A percentile compares a stretch with the other conserved stretches of the same genome.
phyloP scores from a whole-genome alignment of 2,113 vertebrate species.

The Phoenicopterus ruber region DNA sequence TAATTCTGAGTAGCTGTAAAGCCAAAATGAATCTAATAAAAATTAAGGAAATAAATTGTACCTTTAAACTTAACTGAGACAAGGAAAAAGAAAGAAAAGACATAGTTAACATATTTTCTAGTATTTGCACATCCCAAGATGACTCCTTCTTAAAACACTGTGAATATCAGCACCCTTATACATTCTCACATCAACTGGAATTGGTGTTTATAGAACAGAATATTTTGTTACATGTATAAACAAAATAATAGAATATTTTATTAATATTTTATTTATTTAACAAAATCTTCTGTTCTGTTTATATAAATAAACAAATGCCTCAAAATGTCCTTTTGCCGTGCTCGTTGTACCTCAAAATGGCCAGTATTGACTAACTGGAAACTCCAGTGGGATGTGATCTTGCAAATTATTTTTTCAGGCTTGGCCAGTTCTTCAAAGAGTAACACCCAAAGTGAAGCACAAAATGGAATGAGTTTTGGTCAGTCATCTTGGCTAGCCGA shows the following conservation, averaged over 20 bases:
- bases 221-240: background rate
- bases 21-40: background rate
- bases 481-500: background rate
- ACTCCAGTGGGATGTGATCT: background rate
- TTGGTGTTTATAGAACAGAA: background rate
- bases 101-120: background rate
- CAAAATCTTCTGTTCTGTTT: background rate
- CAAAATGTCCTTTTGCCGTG: background rate
- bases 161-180: background rate
- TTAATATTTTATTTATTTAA: background rate
- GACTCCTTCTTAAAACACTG: background rate
- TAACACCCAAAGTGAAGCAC: background rate
- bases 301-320: background rate
- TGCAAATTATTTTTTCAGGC: slow-evolving; percentile 18
- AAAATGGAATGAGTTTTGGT: background rate
- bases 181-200: background rate
- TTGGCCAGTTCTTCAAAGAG: slow-evolving; percentile 3
- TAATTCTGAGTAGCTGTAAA: background rate
- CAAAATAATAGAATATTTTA: background rate
- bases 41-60: background rate
- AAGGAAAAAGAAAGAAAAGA: background rate
- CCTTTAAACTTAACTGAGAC: background rate
- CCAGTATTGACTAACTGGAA: slow-evolving; percentile 10
- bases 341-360: background rate
- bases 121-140: background rate